Conservation (phyloP, 2,113 vertebrate genomes). For the Antechinus stuartii region DNA sequence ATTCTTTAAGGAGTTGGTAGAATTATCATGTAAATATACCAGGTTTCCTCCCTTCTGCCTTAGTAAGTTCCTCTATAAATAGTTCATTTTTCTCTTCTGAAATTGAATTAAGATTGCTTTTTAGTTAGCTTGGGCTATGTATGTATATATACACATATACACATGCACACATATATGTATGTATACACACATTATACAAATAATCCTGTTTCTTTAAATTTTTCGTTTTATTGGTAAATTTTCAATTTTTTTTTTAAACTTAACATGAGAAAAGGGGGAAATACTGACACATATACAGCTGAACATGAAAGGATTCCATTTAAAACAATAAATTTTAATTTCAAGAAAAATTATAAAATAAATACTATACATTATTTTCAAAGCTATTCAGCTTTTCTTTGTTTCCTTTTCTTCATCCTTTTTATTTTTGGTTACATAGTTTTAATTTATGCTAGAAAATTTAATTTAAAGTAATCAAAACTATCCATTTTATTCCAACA, state of each 20-base stretch:
- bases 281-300: neutral
- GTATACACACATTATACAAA: neutral
- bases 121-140: neutral
- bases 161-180: no score
- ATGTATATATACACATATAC: no score
- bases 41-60: neutral
- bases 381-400: neutral
- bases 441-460: neutral
- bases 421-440: neutral
- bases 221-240: neutral
- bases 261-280: neutral
- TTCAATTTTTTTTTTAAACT: neutral
- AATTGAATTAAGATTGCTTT: neutral
- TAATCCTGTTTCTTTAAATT: neutral
- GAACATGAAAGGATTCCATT: neutral
- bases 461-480: neutral
- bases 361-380: neutral
- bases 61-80: neutral
- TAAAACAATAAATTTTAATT: neutral
- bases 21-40: neutral
- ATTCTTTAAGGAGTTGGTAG: neutral
- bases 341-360: neutral
- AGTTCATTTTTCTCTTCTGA: neutral
- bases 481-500: neutral
- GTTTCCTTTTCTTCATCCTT: neutral